phyloP scores from a whole-genome alignment of 2,888 invertebrate species.

The Latrodectus elegans region DNA sequence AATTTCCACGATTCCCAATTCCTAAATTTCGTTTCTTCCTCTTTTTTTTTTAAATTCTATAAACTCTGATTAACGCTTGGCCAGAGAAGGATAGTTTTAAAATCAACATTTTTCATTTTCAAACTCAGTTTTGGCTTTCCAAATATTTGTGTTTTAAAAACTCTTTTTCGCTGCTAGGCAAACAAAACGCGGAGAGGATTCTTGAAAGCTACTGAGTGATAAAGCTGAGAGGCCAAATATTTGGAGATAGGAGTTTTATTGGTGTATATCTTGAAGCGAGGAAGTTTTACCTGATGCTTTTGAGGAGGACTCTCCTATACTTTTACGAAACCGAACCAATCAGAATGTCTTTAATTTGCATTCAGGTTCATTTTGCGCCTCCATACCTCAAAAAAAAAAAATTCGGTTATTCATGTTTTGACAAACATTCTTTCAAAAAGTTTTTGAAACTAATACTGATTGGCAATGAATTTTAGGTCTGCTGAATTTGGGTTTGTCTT shows the following conservation, averaged over 20 bases:
- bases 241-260: slow-evolving; percentile 28
- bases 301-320: background rate
- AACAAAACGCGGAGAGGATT: slow-evolving; percentile 24
- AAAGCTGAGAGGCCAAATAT: slow-evolving; percentile 38
- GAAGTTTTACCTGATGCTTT: background rate
- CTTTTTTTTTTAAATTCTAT: background rate
- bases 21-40: too few species aligned
- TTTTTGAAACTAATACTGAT: too few species aligned
- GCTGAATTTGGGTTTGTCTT: too few species aligned
- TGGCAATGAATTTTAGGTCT: too few species aligned
- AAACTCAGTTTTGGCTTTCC: slow-evolving; percentile 20
- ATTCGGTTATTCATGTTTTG: too few species aligned
- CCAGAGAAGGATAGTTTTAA: slow-evolving; percentile 1
- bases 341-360: slow-evolving; percentile 32
- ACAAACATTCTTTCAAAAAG: too few species aligned
- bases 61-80: background rate
- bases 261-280: background rate
- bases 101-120: slow-evolving; percentile 52
- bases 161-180: slow-evolving; percentile 31
- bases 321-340: slow-evolving; percentile 14
- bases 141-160: slow-evolving; percentile 69
- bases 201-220: background rate
- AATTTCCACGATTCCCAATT: too few species aligned
- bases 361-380: background rate
- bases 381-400: too few species aligned